phyloP scores from a whole-genome alignment of 2,888 invertebrate genomes.

The Bedellia somnulentella region DNA sequence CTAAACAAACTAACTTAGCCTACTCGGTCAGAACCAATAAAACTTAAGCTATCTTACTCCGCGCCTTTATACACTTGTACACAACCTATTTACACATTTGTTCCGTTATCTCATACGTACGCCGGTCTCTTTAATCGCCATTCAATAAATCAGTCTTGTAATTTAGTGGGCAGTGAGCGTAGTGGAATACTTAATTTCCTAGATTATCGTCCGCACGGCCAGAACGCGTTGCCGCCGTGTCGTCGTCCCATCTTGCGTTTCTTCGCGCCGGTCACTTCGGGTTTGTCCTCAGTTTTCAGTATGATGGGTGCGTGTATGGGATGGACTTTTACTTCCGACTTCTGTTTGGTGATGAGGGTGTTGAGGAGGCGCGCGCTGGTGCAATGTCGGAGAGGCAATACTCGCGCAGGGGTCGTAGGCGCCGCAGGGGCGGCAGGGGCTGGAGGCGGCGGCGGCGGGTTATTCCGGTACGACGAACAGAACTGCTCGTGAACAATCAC shows the following conservation, averaged over 20 bases:
- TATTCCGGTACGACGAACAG: constrained; percentile 31
- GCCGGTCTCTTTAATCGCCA: no score
- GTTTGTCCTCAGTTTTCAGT: constrained; percentile 16
- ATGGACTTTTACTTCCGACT: constrained; percentile 20
- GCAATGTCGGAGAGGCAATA: constrained; percentile 26
- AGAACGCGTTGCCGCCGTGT: constrained; percentile 43
- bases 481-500: constrained; percentile 56
- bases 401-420: constrained; percentile 12
- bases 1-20: not conserved
- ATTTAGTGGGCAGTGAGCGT: not conserved
- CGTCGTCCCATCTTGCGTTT: constrained; percentile 44
- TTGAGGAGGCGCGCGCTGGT: constrained; percentile 28
- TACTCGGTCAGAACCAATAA: no score
- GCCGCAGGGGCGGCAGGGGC: constrained; percentile 6
- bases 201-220: constrained; percentile 48
- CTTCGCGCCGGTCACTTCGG: constrained; percentile 35
- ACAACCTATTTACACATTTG: constrained; percentile 39
- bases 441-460: constrained; percentile 16
- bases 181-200: no score
- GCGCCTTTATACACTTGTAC: constrained; percentile 11
- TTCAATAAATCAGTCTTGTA: constrained; percentile 52
- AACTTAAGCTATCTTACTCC: not conserved
- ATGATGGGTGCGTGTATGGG: constrained; percentile 19
- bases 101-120: no score
- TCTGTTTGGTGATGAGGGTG: constrained; percentile 26